Conservation (phyloP, 1,140 invertebrate genomes). For the Diprion similis region DNA sequence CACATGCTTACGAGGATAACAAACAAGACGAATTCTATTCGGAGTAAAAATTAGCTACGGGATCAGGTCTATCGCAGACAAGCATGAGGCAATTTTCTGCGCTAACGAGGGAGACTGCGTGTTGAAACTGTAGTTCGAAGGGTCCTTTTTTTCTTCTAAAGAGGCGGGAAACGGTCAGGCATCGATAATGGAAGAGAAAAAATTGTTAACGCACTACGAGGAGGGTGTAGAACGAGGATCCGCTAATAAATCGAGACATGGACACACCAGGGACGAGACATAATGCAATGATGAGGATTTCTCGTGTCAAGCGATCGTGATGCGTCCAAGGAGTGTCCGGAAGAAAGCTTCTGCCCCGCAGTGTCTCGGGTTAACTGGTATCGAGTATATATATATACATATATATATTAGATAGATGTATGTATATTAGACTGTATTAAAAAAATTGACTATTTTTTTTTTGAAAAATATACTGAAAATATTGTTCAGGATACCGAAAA, state of each 20-base stretch:
- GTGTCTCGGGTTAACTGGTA: too few relatives aligned
- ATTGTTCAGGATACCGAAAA: too few relatives aligned
- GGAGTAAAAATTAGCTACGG: background rate
- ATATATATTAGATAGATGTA: too few relatives aligned
- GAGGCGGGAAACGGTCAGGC: background rate
- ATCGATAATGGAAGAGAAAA: background rate
- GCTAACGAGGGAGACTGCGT: background rate
- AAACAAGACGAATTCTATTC: background rate
- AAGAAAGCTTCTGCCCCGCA: conserved; percentile 26
- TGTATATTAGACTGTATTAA: too few relatives aligned
- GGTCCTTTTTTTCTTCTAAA: conserved; percentile 1
- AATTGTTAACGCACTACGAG: background rate
- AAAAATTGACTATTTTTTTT: too few relatives aligned
- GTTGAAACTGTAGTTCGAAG: background rate
- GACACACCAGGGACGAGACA: conserved; percentile 22
- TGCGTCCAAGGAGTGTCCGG: conserved; percentile 39
- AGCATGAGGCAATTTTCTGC: background rate
- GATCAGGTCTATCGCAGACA: background rate
- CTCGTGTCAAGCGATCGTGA: conserved; percentile 50
- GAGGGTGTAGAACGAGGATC: conserved; percentile 33
- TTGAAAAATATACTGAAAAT: too few relatives aligned
- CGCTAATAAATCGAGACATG: conserved; percentile 45
- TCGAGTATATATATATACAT: too few relatives aligned
- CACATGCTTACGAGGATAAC: background rate
- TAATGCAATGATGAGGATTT: conserved; percentile 48